phyloP scores from a whole-genome alignment of 2,888 invertebrate genomes.

The Gnatocerus cornutus region DNA sequence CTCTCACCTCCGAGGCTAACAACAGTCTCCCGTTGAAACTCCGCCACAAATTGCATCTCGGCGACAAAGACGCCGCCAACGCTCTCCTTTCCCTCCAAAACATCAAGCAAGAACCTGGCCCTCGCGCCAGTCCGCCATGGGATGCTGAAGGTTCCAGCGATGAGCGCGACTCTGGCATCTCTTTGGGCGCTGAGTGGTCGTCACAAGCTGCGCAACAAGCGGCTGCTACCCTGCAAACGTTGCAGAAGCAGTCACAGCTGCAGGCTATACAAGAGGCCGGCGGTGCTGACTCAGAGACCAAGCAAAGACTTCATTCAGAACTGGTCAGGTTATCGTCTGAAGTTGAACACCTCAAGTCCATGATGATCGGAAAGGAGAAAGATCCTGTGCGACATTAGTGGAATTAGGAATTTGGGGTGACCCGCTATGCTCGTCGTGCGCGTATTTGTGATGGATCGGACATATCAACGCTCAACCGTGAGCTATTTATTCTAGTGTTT shows the following conservation, averaged over 20 bases:
- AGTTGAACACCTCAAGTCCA: conserved; percentile 90
- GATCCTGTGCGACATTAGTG: conserved; percentile 55
- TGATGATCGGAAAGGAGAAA: conserved; percentile 79
- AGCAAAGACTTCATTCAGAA: conserved; percentile 87
- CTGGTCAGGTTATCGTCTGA: conserved; percentile 91
- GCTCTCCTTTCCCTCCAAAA: conserved; percentile 88
- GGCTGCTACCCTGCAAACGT: conserved; percentile 66
- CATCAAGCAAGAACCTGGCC: conserved; percentile 89
- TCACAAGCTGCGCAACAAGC: conserved; percentile 62
- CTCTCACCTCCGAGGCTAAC: conserved; percentile 75
- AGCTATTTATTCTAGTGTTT: conserved; percentile 64
- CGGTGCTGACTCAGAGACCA: conserved; percentile 72
- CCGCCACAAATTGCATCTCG: conserved; percentile 92
- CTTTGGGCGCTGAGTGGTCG: conserved; percentile 82
- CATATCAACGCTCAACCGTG: conserved; percentile 65
- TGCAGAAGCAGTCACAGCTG: conserved; percentile 67
- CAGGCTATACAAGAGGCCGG: conserved; percentile 62
- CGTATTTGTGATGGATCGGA: conserved; percentile 59
- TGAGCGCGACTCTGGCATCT: conserved; percentile 92
- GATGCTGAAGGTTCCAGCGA: conserved; percentile 93
- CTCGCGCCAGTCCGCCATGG: conserved; percentile 87
- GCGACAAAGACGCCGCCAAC: conserved; percentile 90
- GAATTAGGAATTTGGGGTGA: conserved; percentile 35
- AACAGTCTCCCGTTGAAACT: conserved; percentile 91
- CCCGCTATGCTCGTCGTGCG: conserved; percentile 57